Percentiles rank a stretch among this genome's conserved stretches.
Evolutionary conservation across 2,888 invertebrate genomes (phyloP).

Genomic region (Nezara viridula): DNA sequence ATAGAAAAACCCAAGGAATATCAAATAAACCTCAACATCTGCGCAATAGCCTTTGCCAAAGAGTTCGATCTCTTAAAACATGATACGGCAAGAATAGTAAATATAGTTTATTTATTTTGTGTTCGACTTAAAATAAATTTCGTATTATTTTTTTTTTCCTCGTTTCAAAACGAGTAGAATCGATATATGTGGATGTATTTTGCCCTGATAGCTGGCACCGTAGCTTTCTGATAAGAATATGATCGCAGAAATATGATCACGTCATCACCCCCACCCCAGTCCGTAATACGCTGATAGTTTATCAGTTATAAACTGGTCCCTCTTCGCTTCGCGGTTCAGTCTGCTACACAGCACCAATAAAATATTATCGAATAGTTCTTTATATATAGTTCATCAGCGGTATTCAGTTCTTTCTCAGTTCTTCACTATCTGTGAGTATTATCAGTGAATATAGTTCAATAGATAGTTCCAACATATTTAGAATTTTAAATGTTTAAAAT

Average conservation of each 20-base stretch:
- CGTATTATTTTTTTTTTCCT: background rate
- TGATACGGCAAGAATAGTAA: too few relatives aligned
- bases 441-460: background rate
- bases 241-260: background rate
- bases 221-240: background rate
- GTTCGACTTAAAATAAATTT: too few relatives aligned
- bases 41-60: too few relatives aligned
- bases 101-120: too few relatives aligned
- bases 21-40: too few relatives aligned
- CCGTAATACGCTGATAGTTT: conserved; percentile 6
- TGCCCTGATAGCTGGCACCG: background rate
- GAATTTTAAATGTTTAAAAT: background rate
- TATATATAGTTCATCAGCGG: background rate
- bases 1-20: too few relatives aligned
- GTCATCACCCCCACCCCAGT: background rate
- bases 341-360: background rate
- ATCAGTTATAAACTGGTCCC: conserved; percentile 40
- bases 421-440: background rate
- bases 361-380: background rate
- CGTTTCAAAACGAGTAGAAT: background rate
- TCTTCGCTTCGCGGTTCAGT: background rate
- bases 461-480: background rate
- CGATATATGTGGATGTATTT: background rate
- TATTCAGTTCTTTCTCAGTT: background rate
- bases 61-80: too few relatives aligned